Base-by-base conservation (phyloP, 2,113 vertebrate species). In the Gadus macrocephalus region DNA sequence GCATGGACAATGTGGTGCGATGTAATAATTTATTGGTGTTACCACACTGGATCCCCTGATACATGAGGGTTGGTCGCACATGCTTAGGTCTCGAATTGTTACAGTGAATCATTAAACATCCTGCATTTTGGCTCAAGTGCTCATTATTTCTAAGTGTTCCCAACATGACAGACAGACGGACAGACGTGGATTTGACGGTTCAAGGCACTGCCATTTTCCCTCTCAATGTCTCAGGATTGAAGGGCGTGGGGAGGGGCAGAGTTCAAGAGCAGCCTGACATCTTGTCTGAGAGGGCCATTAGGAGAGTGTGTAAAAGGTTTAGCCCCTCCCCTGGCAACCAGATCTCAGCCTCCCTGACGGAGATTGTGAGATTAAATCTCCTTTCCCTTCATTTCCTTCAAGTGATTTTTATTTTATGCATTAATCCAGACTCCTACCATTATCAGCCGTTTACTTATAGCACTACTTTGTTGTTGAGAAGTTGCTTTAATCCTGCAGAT, bases 191-290 rank as follows among this genome's bases (percentile, higher is more conserved):
- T 49, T 35, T 19, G 31, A 49, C 49, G 8, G 64, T 49, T 65
- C 38, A 65, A 49, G 42, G 35, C 12, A 9, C 17, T 42, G 16
- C 31, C n/a, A 64, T 64, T 38, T 42, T 11, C 17, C 17, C 64
- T 65, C 64, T 65, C 11, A 42, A 42, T 65, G 64, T 17, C 31
- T 65, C 17, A 16, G 35, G 35, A 20, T 49, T 42, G 35, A 42
- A 42, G n/a, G 64, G 25, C 20, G 3, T 20, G 12, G 8, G 14
- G 60, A 0, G 35, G 0, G 35, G 49, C 55, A n/a, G 72, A 78
- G 68, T 68, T 61, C 53, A 49, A 71, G 72, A 69, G 69, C 79
- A 58, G 67, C 19, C 38, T 11, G 8, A n/a, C 71, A 25, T 62
- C 25, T 15, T 15, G 14, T 35, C 28, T 38, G 31, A 49, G 31